Percentiles rank a stretch among this genome's conserved stretches.
These are phyloP conservation scores for Venturia canescens DNA, from an alignment of 1,140 invertebrate genomes.

Conservation along the genomic window DNA sequence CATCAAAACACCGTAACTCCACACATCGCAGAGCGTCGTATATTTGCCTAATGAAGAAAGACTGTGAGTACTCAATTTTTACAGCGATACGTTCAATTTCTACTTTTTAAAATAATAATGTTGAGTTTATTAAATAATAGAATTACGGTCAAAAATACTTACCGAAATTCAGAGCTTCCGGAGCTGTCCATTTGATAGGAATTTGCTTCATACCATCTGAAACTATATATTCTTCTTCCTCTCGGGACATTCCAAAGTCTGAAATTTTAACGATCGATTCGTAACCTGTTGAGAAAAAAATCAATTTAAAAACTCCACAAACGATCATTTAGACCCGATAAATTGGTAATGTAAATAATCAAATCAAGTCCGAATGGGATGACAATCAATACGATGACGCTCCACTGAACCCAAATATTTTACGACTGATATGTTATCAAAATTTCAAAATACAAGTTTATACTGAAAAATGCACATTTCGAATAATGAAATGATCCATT, in stretches of 20 bases:
- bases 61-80: constrained; percentile 14
- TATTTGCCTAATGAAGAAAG: constrained; percentile 86
- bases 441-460: no score
- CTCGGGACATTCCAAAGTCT: constrained; percentile 98
- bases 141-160: constrained; percentile 49
- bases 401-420: no score
- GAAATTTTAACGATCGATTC: constrained; percentile 96
- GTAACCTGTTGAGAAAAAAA: constrained; percentile 76
- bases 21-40: constrained; percentile 98
- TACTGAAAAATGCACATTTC: no score
- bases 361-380: no score
- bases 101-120: no score
- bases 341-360: no score
- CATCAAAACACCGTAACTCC: constrained; percentile 97
- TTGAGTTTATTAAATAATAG: no score
- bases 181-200: constrained; percentile 98
- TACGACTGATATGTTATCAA: no score
- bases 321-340: no score
- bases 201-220: constrained; percentile 99
- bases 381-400: no score
- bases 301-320: not conserved
- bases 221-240: constrained; percentile 98
- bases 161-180: constrained; percentile 97
- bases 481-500: no score
- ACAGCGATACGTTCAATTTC: no score